Conservation (phyloP, 2,113 vertebrate species). For the Acanthisitta chloris region DNA sequence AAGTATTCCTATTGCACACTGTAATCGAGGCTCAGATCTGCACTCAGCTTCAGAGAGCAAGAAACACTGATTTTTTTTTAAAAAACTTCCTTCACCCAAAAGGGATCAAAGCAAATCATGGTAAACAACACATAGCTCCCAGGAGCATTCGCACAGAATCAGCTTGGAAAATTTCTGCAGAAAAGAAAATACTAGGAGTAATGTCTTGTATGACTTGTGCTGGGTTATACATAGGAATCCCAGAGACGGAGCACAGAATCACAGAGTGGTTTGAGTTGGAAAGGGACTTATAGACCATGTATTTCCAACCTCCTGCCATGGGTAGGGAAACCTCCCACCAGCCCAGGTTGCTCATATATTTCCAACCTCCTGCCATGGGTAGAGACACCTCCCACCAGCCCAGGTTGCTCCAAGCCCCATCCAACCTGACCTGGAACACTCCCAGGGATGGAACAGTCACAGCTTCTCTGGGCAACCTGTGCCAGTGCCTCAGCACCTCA, state of each 20-base stretch:
- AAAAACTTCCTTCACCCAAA: background rate
- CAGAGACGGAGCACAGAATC: background rate
- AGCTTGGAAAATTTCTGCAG: background rate
- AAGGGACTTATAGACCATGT: background rate
- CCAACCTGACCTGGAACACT: background rate
- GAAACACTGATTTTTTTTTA: background rate
- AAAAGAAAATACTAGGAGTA: background rate
- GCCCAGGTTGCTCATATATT: background rate
- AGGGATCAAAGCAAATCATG: background rate
- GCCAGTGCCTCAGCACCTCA: background rate
- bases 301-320: background rate
- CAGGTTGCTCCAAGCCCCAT: background rate
- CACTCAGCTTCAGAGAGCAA: background rate
- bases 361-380: background rate
- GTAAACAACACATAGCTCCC: background rate
- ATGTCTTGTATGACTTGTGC: background rate
- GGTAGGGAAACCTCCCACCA: rapidly evolving
- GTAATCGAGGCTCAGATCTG: background rate
- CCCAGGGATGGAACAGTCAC: background rate
- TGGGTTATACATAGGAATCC: background rate
- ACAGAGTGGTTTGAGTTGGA: background rate
- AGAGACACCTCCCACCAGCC: rapidly evolving
- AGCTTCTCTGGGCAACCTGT: background rate
- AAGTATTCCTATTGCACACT: background rate
- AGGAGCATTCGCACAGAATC: background rate